Evolutionary conservation across 2,888 invertebrate species (phyloP).

Genomic region (Elysia crispata): DNA sequence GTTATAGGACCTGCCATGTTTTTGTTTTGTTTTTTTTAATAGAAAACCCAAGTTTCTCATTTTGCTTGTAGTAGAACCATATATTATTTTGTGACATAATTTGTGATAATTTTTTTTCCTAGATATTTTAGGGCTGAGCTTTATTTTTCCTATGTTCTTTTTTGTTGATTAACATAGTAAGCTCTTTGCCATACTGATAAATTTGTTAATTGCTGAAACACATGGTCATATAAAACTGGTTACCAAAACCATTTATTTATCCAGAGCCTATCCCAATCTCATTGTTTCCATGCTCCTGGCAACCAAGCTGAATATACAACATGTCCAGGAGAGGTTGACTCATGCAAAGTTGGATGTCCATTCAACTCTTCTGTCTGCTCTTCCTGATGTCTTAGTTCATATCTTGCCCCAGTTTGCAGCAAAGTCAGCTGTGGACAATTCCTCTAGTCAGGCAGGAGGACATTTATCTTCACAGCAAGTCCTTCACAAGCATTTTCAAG

Average conservation of each 20-base stretch:
- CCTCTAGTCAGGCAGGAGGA: too few species aligned
- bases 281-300: conserved; percentile 66
- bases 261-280: conserved; percentile 57
- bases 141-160: too few species aligned
- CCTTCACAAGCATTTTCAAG: conserved; percentile 4
- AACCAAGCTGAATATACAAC: conserved; percentile 53
- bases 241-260: neutral
- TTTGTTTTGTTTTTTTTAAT: too few species aligned
- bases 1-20: too few species aligned
- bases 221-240: neutral
- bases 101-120: too few species aligned
- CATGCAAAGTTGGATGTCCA: conserved; percentile 52
- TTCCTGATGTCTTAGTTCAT: conserved; percentile 67
- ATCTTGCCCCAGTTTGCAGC: conserved; percentile 73
- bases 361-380: conserved; percentile 57
- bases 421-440: neutral
- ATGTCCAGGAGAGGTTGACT: conserved; percentile 54
- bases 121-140: too few species aligned
- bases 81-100: too few species aligned
- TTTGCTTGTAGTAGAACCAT: too few species aligned
- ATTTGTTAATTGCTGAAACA: too few species aligned
- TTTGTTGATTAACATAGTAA: too few species aligned
- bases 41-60: too few species aligned
- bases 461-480: conserved; percentile 35
- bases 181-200: too few species aligned